Percentiles rank a stretch among this genome's conserved stretches.
Conservation (phyloP, 2,113 vertebrate species). For the Ammodytes dubius region DNA sequence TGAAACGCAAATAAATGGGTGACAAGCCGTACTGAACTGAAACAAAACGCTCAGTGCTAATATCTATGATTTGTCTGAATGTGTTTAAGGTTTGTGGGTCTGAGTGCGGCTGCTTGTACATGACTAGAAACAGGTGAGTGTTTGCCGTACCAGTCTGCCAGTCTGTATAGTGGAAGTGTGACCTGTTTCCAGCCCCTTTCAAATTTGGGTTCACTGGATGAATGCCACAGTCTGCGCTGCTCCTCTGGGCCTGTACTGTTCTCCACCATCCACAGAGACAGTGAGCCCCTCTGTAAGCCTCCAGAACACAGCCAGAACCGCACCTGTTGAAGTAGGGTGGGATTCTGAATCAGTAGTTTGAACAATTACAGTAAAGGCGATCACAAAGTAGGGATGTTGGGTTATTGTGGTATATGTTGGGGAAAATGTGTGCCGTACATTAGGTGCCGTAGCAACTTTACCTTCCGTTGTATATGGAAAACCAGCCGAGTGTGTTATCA, state of each 20-base stretch:
- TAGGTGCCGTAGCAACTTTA: background rate
- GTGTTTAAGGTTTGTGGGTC: slow-evolving; percentile 18
- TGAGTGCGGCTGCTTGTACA: background rate
- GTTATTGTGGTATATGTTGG: background rate
- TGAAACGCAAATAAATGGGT: too few species aligned
- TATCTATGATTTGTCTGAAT: slow-evolving; percentile 4
- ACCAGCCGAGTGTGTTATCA: slow-evolving; percentile 21
- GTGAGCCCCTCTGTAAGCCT: slow-evolving; percentile 85
- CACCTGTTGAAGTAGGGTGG: slow-evolving; percentile 82
- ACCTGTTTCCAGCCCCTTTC: slow-evolving; percentile 90
- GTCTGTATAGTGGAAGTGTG: slow-evolving; percentile 87
- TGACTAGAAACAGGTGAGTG: background rate
- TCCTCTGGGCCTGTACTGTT: slow-evolving; percentile 92
- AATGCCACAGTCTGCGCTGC: slow-evolving; percentile 87
- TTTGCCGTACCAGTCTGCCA: slow-evolving; percentile 90
- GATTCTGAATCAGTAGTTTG: background rate
- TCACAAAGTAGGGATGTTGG: background rate
- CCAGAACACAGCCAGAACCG: slow-evolving; percentile 90
- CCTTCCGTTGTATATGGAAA: background rate
- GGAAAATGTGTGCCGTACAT: background rate
- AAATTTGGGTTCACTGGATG: slow-evolving; percentile 78
- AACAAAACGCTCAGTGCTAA: too few species aligned
- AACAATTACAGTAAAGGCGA: background rate
- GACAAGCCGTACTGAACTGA: too few species aligned
- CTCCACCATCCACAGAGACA: slow-evolving; percentile 90